phyloP scores from a whole-genome alignment of 2,888 invertebrate genomes.

The Athalia circularis region DNA sequence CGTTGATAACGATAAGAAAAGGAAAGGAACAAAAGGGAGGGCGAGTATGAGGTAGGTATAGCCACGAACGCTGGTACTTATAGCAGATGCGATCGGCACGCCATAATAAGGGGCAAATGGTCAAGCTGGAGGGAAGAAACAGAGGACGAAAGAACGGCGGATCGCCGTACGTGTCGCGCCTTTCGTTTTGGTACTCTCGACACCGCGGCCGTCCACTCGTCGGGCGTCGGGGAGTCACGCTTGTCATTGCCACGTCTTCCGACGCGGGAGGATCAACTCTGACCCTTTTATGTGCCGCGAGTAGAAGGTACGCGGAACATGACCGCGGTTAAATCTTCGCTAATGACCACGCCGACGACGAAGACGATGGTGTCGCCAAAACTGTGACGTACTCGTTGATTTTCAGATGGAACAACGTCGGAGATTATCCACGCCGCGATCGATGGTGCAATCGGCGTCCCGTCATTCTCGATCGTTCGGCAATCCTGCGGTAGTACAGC shows the following conservation, averaged over 20 bases:
- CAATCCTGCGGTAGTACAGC: not conserved
- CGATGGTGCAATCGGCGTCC: slow-evolving; percentile 3
- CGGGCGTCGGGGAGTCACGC: slow-evolving; percentile 28
- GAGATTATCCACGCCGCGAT: not conserved
- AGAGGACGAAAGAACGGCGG: slow-evolving; percentile 18
- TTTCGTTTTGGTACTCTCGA: not conserved
- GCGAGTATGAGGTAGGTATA: not conserved
- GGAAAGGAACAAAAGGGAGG: not conserved
- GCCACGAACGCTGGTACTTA: not conserved
- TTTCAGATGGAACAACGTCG: not conserved
- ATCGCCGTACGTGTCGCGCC: slow-evolving; percentile 20
- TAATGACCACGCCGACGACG: not conserved
- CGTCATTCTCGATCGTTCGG: slow-evolving; percentile 9
- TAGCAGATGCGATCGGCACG: slow-evolving; percentile 39
- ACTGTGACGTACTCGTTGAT: not conserved
- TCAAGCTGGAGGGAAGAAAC: not conserved
- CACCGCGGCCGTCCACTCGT: not conserved
- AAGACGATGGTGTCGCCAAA: not conserved
- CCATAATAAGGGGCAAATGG: slow-evolving; percentile 35
- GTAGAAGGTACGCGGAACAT: not conserved
- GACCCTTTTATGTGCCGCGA: too few species aligned
- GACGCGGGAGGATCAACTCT: too few species aligned
- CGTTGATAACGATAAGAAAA: slow-evolving; percentile 35
- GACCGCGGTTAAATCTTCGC: not conserved
- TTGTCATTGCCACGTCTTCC: slow-evolving; percentile 21